Percentiles rank a stretch among this genome's conserved stretches.
Conservation (phyloP, 2,113 vertebrate genomes). For the Chaetodon trifascialis region DNA sequence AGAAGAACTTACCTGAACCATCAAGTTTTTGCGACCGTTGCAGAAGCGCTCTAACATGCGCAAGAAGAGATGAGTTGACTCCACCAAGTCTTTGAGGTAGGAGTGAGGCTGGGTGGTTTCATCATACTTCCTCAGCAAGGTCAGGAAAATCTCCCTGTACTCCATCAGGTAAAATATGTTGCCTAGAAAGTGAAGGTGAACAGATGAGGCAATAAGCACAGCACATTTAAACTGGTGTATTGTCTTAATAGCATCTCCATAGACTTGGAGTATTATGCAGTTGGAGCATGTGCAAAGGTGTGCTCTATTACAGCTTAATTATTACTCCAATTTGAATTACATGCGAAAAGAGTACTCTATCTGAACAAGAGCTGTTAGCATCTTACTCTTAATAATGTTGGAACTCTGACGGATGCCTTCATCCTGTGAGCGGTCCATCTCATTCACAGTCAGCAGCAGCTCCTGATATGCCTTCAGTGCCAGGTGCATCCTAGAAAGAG, state of each 20-base stretch:
- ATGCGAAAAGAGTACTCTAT: too few relatives aligned
- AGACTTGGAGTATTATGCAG: not conserved
- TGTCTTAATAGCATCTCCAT: not conserved
- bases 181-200: conserved; percentile 78
- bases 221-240: not conserved
- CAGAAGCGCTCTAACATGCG: conserved; percentile 95
- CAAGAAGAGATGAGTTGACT: conserved; percentile 95
- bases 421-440: conserved; percentile 91
- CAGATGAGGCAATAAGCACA: conserved; percentile 5
- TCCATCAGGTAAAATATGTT: conserved; percentile 99
- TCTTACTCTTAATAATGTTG: conserved; percentile 94
- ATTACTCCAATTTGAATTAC: not conserved
- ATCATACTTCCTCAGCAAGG: conserved; percentile 93
- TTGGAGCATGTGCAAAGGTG: not conserved
- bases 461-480: conserved; percentile 97
- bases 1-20: conserved; percentile 89
- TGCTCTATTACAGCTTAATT: not conserved
- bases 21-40: conserved; percentile 86
- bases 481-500: conserved; percentile 91
- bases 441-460: conserved; percentile 91
- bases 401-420: conserved; percentile 90
- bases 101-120: conserved; percentile 90
- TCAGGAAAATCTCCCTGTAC: conserved; percentile 94
- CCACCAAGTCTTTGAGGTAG: conserved; percentile 93
- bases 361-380: not conserved